Evolutionary conservation across 2,797 vertebrate species (phyloP).

Genomic region (Meda fulgida): DNA sequence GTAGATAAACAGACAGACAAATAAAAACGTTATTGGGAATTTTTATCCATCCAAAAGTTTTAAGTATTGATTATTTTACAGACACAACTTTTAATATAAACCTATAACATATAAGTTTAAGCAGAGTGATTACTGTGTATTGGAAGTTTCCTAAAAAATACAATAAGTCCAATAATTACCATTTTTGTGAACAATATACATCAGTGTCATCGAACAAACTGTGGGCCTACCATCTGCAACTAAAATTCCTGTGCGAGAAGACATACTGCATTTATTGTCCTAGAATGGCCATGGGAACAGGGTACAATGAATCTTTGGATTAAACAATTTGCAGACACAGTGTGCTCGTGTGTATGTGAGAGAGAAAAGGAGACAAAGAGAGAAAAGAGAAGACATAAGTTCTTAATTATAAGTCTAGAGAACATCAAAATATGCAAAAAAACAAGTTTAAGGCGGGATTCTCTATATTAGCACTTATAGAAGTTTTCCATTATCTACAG

Average conservation of each 20-base stretch:
- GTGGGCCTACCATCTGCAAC: neutral
- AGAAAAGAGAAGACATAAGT: neutral
- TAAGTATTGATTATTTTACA: conserved; percentile 9
- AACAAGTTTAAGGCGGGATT: neutral
- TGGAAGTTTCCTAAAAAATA: neutral
- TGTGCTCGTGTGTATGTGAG: neutral
- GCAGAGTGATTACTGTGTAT: neutral
- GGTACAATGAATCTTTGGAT: conserved; percentile 34
- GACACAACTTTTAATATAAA: neutral
- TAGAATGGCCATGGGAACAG: neutral
- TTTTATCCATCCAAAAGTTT: neutral
- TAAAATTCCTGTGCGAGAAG: neutral
- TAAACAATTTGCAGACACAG: conserved; percentile 23
- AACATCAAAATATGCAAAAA: neutral
- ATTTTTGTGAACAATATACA: conserved; percentile 12
- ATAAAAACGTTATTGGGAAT: neutral
- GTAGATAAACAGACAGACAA: neutral
- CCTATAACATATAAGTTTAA: neutral
- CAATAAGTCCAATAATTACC: neutral
- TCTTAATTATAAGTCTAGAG: neutral
- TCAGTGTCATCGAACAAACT: neutral
- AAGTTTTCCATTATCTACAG: conserved; percentile 30
- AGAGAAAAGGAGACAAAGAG: neutral
- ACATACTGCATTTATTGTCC: conserved; percentile 1
- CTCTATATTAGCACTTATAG: neutral